Conservation (phyloP, 2,797 vertebrate species). For the Girardinus metallicus region DNA sequence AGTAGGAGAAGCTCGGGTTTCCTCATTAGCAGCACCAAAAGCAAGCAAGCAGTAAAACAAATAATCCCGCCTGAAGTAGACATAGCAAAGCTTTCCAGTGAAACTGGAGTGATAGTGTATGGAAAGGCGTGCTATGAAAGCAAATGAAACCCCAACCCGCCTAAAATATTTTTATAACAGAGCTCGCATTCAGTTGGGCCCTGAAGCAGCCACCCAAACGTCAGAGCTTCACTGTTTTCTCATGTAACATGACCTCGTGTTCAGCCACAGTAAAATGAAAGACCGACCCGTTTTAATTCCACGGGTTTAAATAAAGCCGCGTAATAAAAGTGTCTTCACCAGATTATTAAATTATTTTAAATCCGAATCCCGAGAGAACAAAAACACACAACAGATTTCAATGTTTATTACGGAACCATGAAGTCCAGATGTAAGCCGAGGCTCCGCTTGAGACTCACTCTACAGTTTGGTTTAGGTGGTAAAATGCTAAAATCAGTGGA, state of each 20-base stretch:
- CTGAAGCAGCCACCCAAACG: background rate
- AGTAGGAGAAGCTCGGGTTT: slow-evolving; percentile 17
- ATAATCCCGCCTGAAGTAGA: slow-evolving; percentile 19
- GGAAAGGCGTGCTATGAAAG: slow-evolving; percentile 23
- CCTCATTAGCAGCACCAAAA: slow-evolving; percentile 21
- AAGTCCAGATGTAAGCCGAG: background rate
- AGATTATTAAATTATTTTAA: background rate
- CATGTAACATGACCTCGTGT: background rate
- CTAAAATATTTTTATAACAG: slow-evolving; percentile 19
- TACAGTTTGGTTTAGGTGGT: background rate
- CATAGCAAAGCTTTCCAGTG: slow-evolving; percentile 13
- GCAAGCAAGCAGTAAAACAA: slow-evolving; percentile 23
- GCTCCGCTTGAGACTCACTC: background rate
- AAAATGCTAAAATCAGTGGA: background rate
- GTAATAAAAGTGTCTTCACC: background rate
- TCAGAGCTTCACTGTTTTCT: background rate
- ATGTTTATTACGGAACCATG: background rate
- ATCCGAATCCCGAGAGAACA: background rate
- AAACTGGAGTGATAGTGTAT: slow-evolving; percentile 18
- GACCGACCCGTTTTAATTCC: background rate
- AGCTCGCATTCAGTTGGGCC: background rate
- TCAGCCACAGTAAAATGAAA: background rate
- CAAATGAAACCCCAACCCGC: slow-evolving; percentile 17
- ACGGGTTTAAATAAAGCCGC: background rate
- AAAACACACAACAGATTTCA: background rate